Percentiles rank a stretch among this genome's conserved stretches.
phyloP scores from a whole-genome alignment of 2,113 vertebrate genomes.

The Amblyornis subalaris region DNA sequence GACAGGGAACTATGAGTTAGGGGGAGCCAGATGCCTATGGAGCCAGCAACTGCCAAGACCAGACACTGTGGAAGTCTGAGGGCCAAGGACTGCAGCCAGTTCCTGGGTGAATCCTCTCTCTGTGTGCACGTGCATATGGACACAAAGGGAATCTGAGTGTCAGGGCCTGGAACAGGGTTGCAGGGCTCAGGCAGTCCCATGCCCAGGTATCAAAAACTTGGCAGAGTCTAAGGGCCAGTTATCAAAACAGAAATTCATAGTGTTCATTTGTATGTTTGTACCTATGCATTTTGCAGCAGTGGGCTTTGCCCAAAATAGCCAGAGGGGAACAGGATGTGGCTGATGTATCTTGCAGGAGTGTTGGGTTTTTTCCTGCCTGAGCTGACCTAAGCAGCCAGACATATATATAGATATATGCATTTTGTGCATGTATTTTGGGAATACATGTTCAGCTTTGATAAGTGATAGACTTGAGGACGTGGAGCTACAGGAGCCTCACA shows the following conservation, averaged over 20 bases:
- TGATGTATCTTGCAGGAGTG: not conserved
- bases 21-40: not conserved
- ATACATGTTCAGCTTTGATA: not conserved
- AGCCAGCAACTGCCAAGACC: not conserved
- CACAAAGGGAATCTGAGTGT: not conserved
- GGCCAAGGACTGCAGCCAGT: not conserved
- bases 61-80: not conserved
- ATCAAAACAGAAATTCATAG: rapidly evolving
- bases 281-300: not conserved
- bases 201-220: not conserved
- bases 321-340: not conserved
- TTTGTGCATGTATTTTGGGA: not conserved
- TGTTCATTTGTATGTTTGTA: not conserved
- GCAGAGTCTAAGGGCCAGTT: not conserved
- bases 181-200: not conserved
- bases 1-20: not conserved
- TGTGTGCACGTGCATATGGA: rapidly evolving
- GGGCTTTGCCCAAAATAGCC: not conserved
- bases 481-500: not conserved
- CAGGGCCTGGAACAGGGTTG: not conserved
- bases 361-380: not conserved
- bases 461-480: not conserved
- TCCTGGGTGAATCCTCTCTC: not conserved
- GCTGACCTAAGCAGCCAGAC: not conserved
- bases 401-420: not conserved